Base-by-base conservation (phyloP, 2,113 vertebrate genomes). In the Irena cyanogastra region DNA sequence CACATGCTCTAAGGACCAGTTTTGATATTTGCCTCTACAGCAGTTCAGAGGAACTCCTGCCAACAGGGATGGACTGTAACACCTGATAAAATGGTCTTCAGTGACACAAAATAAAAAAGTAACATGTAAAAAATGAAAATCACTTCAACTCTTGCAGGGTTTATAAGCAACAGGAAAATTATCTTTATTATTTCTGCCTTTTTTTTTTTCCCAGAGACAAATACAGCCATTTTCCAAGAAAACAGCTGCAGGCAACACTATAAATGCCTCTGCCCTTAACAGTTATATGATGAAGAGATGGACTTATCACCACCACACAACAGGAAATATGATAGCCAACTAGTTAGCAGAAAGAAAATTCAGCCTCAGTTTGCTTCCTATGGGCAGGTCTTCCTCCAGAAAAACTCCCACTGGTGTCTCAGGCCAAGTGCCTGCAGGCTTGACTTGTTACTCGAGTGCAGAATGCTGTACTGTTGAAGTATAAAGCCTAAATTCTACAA, bases 41-140 rank as follows among this genome's bases (percentile, higher is more conserved):
- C 54, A 82, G 41, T 83, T 78, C n/a, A 33, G 53, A 66, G 52
- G 71, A 95, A 85, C 52, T 87, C 77, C 89, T 96, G 93, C 95
- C 95, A 95, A 74, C 5, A 74, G 69, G 66, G 93, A 90, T 79
- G 80, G 87, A 72, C 70, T 39, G 41, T 65, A 88, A 90, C 90
- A 96, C 90, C 93, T 96, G 90, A 97, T 88, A 93, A 84, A 94
- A 76, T 30, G 45, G 71, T 90, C 68, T 82, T 89, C 82, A 85
- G 28, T 57, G 63, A 79, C 89, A 89, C 57, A 89, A 65, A 41
- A 79, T 83, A 84, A 94, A 94, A 95, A 89, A 77, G 35, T 64
- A 56, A 74, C 45, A 54, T 22, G 31, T 17, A 85, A 89, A 94
- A 89, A 94, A 79, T 19, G 21, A 70, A 92, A 93, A 66, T 61